Evolutionary conservation across 2,888 invertebrate genomes (phyloP).

Genomic region (Meganola albula): DNA sequence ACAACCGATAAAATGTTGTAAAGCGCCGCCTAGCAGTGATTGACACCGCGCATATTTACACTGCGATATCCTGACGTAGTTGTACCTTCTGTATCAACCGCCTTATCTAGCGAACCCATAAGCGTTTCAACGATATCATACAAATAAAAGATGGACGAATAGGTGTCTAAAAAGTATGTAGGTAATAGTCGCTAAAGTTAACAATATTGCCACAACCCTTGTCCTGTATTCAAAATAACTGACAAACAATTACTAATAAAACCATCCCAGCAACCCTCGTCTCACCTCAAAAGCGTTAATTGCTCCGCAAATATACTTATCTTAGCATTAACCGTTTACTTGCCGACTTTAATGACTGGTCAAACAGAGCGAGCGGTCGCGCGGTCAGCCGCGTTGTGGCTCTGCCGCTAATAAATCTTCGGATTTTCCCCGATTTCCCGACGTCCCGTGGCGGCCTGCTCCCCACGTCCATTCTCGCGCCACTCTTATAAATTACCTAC

Average conservation of each 20-base stretch:
- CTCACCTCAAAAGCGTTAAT: slow-evolving; percentile 72
- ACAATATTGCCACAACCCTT: too few relatives aligned
- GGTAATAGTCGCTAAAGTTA: too few relatives aligned
- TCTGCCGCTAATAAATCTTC: slow-evolving; percentile 69
- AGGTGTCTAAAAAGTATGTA: slow-evolving; percentile 20
- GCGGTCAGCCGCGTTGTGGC: slow-evolving; percentile 59
- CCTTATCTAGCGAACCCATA: slow-evolving; percentile 60
- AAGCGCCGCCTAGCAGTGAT: slow-evolving; percentile 71
- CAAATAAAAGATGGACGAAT: slow-evolving; percentile 40
- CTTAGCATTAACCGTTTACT: slow-evolving; percentile 72
- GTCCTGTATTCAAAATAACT: slow-evolving; percentile 39
- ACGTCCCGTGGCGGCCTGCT: slow-evolving; percentile 52
- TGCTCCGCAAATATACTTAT: slow-evolving; percentile 75
- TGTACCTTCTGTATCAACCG: slow-evolving; percentile 58
- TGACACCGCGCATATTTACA: slow-evolving; percentile 69
- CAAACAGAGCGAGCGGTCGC: slow-evolving; percentile 60
- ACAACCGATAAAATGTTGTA: slow-evolving; percentile 72
- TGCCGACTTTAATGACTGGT: slow-evolving; percentile 73
- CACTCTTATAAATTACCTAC: slow-evolving; percentile 76
- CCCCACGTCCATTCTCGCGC: slow-evolving; percentile 53
- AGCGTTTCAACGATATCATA: slow-evolving; percentile 46
- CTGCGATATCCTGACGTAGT: slow-evolving; percentile 58
- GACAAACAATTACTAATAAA: slow-evolving; percentile 46
- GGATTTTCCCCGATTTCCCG: slow-evolving; percentile 74
- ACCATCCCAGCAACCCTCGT: slow-evolving; percentile 58